Base-by-base conservation (phyloP, 2,888 invertebrate species). In the Brassicogethes aeneus region DNA sequence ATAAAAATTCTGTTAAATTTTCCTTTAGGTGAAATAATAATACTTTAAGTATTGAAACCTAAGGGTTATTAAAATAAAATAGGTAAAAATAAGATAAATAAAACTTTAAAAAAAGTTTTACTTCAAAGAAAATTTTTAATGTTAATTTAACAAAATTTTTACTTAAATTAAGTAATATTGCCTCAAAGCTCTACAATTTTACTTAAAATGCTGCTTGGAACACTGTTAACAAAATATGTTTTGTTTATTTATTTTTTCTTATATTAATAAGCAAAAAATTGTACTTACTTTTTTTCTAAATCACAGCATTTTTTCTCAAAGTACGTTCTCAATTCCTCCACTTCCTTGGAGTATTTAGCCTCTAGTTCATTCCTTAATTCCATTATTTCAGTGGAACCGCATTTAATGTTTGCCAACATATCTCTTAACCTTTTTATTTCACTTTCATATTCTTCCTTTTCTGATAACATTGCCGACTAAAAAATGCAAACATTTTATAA, bases 301-400 rank as follows among this genome's bases (percentile, higher is more conserved):
- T 87, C 85, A 1, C 80, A 74, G 59, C 86, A 88, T 59, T 85
- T 86, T 56, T 80, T 75, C 57, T 88, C 88, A 58, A 86, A 88
- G 57, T 87, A 88, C 7, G 77, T 82, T 34, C 87, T 71, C 39
- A 88, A 62, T 57, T 86, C 81, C 61, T 85, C 85, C 80, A 88
- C 81, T 62, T 88, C 84, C 47, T 77, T 78, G 23, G 79, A 72
- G 65, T 88, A 85, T 54, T 79, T 79, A 2, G 66, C 59, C 40
- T 79, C 77, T 16, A 85, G 63, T 54, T 83, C 83, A 16, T 70
- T 64, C 39, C 74, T 69, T 33, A 81, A 52, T 12, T 72, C 70
- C 8, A 74, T 69, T 14, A 82, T 63, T 42, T 76, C 76, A 0
- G 69, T 70, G 40, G 73, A 72, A 2, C 77, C 77, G 35, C 76